Evolutionary conservation across 1,140 invertebrate species (phyloP), one percentile per base, ranked within the genome.

Genomic region (Lanistes nyassanus): DNA sequence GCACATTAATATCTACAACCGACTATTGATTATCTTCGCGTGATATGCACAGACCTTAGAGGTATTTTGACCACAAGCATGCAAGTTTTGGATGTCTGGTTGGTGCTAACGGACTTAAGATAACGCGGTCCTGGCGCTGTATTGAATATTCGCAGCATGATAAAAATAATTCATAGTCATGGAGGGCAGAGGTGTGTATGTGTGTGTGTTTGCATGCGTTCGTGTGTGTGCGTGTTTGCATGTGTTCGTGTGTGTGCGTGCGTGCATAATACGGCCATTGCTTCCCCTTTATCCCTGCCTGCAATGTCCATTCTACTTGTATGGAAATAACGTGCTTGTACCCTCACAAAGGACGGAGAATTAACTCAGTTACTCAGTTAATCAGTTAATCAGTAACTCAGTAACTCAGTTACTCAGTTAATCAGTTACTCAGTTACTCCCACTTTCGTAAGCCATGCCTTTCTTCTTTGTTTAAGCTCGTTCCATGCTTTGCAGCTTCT

Each of bases 181-280:
- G 13, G 62, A 9, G 62, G 9, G 62, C 29, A 36, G 9, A 36
- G 19, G 62, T 31, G 62, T 36, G 62, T 31, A 36, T 31, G 62
- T 31, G 62, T 65, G 62, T 65, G 62, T 65, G 62, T 65, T 29
- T 65, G 62, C 37, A 36, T 65, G 62, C 37, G 62, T 65, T 29
- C 37, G 62, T 65, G 62, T 65, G 62, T 65, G 62, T 34, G 62
- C 37, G 62, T 65, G 62, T 65, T 4, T 6, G 11, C 37, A 36
- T 65, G 58, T 65, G 62, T 65, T 29, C 37, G 51, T 53, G 51
- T 53, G 51, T 23, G 51, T 23, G 51, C 51, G 51, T 23, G 51
- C 51, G 13, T 23, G 13, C 51, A 23, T 55, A 13, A 16, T n/a
- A 16, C 58, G n/a, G 9, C 23, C 23, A 29, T 31, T 62, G 7